Evolutionary conservation across 2,888 invertebrate genomes (phyloP), one percentile per base, ranked within the genome.

Genomic region (Camptogramma bilineatum): DNA sequence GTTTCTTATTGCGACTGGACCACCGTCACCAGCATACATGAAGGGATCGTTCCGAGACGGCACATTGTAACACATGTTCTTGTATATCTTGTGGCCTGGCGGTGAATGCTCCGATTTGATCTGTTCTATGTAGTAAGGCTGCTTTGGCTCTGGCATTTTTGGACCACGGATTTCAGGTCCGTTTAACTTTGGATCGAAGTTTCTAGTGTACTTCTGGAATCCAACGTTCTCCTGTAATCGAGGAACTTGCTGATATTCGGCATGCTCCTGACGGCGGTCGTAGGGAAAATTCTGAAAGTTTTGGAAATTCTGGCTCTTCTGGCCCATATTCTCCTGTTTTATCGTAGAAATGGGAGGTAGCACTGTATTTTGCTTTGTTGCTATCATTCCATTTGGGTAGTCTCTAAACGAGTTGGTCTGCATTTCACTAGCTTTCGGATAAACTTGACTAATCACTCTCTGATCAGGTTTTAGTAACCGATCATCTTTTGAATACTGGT

Each of bases 21-120:
- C 96, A 46, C 96, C 96, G 72, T 96, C 96, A 13, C 96, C 96
- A 66, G 94, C 88, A 81, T 94, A 96, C 68, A 94, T 85, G 79
- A 95, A 95, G 21, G 92, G 91, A 71, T 94, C 93, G 64, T 81
- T 86, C 71, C 88, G 87, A 10, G 89, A 87, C 39, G 85, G 84
- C 55, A 78, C 81, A 52, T 85, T 86, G 70, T 88, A 93, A 72
- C 83, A 85, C 68, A 92, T 81, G 62, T 91, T 94, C 71, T 93
- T 93, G 73, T 93, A 93, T 70, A 93, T 93, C 75, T 93, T 94
- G 70, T 91, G 93, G 0, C 93, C 93, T 1, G 93, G 93, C 19
- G 93, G 93, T 53, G 93, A 93, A 82, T 94, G 88, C 70, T 94
- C 93, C 9, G 93, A 93, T 77, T 93, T 94, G 39, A 93, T 93